Conservation (phyloP, 2,888 invertebrate species). For the Venusia cambrica region DNA sequence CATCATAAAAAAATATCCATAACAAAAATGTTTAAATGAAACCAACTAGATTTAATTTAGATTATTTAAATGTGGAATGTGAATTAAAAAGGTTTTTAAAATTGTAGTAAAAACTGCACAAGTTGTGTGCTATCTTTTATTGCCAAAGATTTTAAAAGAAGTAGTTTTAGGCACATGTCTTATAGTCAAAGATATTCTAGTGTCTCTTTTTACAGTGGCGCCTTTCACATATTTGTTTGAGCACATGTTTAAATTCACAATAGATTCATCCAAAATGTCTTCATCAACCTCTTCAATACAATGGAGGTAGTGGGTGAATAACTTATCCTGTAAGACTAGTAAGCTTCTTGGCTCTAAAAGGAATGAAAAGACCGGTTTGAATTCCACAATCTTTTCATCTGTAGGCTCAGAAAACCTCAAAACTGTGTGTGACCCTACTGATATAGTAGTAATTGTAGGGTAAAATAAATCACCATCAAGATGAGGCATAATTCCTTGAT, state of each 20-base stretch:
- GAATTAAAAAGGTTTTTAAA: conserved; percentile 13
- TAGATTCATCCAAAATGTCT: conserved; percentile 83
- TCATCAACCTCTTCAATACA: conserved; percentile 87
- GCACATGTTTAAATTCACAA: conserved; percentile 85
- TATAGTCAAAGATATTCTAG: conserved; percentile 94
- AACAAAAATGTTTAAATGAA: conserved; percentile 26
- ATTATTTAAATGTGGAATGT: conserved; percentile 23
- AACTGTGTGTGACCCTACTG: conserved; percentile 94
- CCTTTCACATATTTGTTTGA: conserved; percentile 76
- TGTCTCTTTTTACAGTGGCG: conserved; percentile 81
- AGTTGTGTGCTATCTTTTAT: conserved; percentile 59
- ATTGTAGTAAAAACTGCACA: conserved; percentile 5
- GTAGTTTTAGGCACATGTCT: conserved; percentile 95
- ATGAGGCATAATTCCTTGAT: conserved; percentile 98
- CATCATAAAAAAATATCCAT: conserved; percentile 51
- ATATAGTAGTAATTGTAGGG: conserved; percentile 95
- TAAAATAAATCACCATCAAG: conserved; percentile 96
- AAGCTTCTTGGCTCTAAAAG: conserved; percentile 94
- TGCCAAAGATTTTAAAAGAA: conserved; percentile 84
- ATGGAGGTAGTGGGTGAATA: conserved; percentile 93
- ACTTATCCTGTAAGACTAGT: conserved; percentile 89
- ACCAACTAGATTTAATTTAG: conserved; percentile 50
- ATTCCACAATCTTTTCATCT: conserved; percentile 49
- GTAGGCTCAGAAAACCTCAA: conserved; percentile 88
- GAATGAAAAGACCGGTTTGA: conserved; percentile 84